Base-by-base conservation (phyloP, 2,797 vertebrate genomes). In the Crenuchus spilurus region DNA sequence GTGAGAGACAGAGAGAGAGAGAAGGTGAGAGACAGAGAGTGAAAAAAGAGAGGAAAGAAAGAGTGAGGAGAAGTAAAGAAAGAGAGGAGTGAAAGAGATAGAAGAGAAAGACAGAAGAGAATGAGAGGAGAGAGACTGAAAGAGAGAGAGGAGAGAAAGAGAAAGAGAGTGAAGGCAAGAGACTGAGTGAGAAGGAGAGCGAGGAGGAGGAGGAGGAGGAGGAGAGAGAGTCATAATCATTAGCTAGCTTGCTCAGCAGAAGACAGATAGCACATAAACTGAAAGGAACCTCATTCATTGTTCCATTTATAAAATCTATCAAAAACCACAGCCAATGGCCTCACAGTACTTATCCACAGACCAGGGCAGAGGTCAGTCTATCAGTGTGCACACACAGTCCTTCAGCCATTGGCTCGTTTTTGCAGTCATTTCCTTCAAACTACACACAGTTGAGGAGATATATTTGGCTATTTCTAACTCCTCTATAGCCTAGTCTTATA, bases 211-310 rank as follows among this genome's bases (percentile, higher is more conserved):
- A n/a, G n/a, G 39, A 55, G 33, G 69, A 52, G 60, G 58, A 74
- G 60, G 39, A 55, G 33, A 75, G 61, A 67, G 58, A 74, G 60
- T 42, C 51, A 28, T 11, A 16, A 33, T 37, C 74, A 64, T 55
- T 67, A 60, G 57, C 28, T 68, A 22, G 30, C 30, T 52, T 52
- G 49, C 5, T 10, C 22, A 26, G 13, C 24, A 52, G 24, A 44
- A 74, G 18, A 44, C 24, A 63, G 48, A 63, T 65, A 80, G 63
- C 61, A 78, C 68, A 62, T 80, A 78, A 61, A 78, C 73, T 75
- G 51, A 67, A 52, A 75, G 62, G 33, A 65, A 42, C 30, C n/a
- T 33, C 22, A 63, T 57, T 33, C 22, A 63, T 57, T 71, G 46
- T 60, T 52, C 46, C 46, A 52, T 77, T 67, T 60, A 70, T 58